These are phyloP conservation scores for Podarcis cretensis DNA, from an alignment of 2,113 vertebrate genomes.

Conservation along the genomic window DNA sequence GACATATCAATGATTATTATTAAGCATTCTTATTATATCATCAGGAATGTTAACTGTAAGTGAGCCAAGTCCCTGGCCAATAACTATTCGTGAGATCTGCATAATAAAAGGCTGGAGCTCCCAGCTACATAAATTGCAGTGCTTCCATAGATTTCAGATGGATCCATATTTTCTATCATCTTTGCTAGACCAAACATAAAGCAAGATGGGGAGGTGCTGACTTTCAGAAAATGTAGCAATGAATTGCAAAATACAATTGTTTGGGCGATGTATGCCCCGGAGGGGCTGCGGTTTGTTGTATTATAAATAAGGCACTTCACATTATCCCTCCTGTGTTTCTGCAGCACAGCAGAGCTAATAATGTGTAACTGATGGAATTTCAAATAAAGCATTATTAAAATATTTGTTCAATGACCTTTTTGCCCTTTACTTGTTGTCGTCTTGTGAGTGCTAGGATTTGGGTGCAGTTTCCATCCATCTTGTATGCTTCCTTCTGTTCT, in stretches of 20 bases:
- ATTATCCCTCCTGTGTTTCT: slow-evolving; percentile 57
- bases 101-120: not conserved
- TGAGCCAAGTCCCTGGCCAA: not conserved
- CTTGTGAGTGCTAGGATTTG: slow-evolving; percentile 39
- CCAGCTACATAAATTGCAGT: not conserved
- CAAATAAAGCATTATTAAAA: slow-evolving; percentile 73
- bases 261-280: slow-evolving; percentile 35
- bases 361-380: slow-evolving; percentile 74
- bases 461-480: slow-evolving; percentile 23
- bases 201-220: slow-evolving; percentile 45
- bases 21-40: not conserved
- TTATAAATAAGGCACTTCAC: slow-evolving; percentile 65
- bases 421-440: slow-evolving; percentile 54
- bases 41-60: not conserved
- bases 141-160: slow-evolving; percentile 7
- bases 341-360: slow-evolving; percentile 65
- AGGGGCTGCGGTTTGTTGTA: slow-evolving; percentile 55
- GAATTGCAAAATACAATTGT: slow-evolving; percentile 43
- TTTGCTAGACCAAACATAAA: not conserved
- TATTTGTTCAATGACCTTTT: slow-evolving; percentile 69
- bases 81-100: not conserved
- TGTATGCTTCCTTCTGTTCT: slow-evolving; percentile 24
- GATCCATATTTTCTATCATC: slow-evolving; percentile 13
- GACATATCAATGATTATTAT: not conserved
- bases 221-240: slow-evolving; percentile 53